These are phyloP conservation scores for Spodoptera picta DNA, from an alignment of 2,888 invertebrate genomes.

Conservation along the genomic window DNA sequence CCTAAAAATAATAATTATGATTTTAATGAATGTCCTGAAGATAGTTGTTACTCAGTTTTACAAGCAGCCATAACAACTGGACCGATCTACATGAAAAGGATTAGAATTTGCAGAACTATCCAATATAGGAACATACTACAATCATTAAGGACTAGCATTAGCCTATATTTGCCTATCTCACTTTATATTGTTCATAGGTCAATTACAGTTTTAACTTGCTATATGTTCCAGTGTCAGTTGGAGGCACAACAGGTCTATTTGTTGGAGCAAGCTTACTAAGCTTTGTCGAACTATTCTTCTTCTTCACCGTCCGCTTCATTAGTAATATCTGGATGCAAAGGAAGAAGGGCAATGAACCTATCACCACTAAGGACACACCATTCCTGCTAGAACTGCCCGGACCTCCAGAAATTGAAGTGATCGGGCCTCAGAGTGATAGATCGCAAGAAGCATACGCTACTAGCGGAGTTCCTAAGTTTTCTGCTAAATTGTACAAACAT, in stretches of 20 bases:
- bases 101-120: too few species aligned
- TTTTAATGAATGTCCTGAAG: too few species aligned
- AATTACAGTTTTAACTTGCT: too few species aligned
- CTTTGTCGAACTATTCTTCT: conserved; percentile 90
- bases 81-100: too few species aligned
- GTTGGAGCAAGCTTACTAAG: conserved; percentile 91
- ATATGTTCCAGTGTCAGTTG: conserved; percentile 88
- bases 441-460: conserved; percentile 29
- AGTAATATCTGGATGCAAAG: conserved; percentile 73
- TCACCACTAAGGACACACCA: conserved; percentile 2
- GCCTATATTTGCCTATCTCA: too few species aligned
- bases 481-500: conserved; percentile 3
- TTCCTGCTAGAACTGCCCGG: background rate
- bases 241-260: conserved; percentile 90
- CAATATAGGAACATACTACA: too few species aligned
- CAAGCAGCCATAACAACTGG: too few species aligned
- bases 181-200: too few species aligned
- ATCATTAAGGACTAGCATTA: too few species aligned
- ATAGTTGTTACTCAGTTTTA: too few species aligned
- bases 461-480: conserved; percentile 30
- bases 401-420: conserved; percentile 16
- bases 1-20: too few species aligned
- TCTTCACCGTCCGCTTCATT: conserved; percentile 87
- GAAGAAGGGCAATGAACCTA: conserved; percentile 39
- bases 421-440: background rate